Evolutionary conservation across 2,888 invertebrate genomes (phyloP).

Genomic region (Eurytoma californica): DNA sequence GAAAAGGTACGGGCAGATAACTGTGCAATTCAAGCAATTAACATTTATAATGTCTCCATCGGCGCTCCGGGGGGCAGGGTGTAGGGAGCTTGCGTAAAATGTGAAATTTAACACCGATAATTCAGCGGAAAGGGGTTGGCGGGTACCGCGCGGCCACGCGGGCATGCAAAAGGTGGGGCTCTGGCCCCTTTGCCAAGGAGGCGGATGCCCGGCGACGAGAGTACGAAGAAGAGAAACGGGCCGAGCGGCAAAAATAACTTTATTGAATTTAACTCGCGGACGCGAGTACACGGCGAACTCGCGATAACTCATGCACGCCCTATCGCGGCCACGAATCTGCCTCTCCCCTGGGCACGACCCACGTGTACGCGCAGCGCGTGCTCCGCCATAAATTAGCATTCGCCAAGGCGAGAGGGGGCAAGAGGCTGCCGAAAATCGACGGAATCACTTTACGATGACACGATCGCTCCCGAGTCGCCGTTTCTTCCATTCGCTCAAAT

Average conservation of each 20-base stretch:
- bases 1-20: conserved; percentile 62
- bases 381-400: conserved; percentile 59
- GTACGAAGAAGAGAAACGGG: conserved; percentile 30
- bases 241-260: conserved; percentile 61
- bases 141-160: conserved; percentile 59
- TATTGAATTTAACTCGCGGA: conserved; percentile 67
- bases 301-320: conserved; percentile 64
- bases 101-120: conserved; percentile 67
- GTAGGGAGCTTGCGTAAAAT: conserved; percentile 62
- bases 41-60: conserved; percentile 72
- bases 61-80: conserved; percentile 58
- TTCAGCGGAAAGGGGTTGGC: conserved; percentile 63
- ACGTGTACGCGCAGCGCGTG: conserved; percentile 11
- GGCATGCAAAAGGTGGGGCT: conserved; percentile 39
- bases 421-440: conserved; percentile 50
- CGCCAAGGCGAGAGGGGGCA: conserved; percentile 9
- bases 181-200: conserved; percentile 20
- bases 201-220: conserved; percentile 39
- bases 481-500: conserved; percentile 36
- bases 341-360: conserved; percentile 25
- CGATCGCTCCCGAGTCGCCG: conserved; percentile 25
- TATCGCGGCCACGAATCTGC: conserved; percentile 59
- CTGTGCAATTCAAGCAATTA: conserved; percentile 70
- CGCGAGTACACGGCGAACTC: conserved; percentile 58
- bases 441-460: conserved; percentile 53